These are phyloP conservation scores for Venustaconcha ellipsiformis DNA, from an alignment of 1,140 invertebrate species.

Conservation along the genomic window DNA sequence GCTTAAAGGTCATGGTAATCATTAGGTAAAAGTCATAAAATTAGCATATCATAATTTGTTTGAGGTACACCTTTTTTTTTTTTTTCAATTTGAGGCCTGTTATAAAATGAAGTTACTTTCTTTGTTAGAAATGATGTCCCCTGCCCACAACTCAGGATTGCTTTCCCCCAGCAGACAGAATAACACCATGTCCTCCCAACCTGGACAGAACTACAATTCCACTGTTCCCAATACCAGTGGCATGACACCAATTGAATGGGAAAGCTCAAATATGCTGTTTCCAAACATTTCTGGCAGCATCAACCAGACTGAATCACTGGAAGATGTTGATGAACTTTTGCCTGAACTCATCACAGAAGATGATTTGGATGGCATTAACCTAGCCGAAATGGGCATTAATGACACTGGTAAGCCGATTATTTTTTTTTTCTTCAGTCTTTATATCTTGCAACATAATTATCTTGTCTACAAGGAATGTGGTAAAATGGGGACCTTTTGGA, in stretches of 20 bases:
- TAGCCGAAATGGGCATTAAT: constrained; percentile 44
- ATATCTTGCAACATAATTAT: background rate
- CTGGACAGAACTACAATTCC: constrained; percentile 34
- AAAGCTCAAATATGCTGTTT: constrained; percentile 44
- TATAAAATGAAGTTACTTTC: background rate
- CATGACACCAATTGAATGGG: constrained; percentile 35
- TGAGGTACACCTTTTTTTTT: no score
- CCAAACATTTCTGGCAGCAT: constrained; percentile 39
- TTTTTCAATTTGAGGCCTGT: background rate
- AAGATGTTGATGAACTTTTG: constrained; percentile 45
- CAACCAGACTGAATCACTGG: constrained; percentile 29
- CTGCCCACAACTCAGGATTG: constrained; percentile 21
- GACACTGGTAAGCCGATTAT: constrained; percentile 26
- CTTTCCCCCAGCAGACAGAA: constrained; percentile 21
- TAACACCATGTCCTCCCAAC: constrained; percentile 27
- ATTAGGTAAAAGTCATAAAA: no score
- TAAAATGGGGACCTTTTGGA: no score
- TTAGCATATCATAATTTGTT: no score
- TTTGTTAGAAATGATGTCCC: constrained; percentile 18
- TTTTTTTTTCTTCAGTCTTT: background rate
- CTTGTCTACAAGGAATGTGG: no score
- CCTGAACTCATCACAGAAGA: constrained; percentile 46
- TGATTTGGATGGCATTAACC: constrained; percentile 41
- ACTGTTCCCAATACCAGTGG: constrained; percentile 24
- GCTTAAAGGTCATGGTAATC: no score